A percentile compares a stretch with the other conserved stretches of the same genome.
These are phyloP conservation scores for Agriopis marginaria DNA, from an alignment of 2,888 invertebrate genomes.

Conservation along the genomic window DNA sequence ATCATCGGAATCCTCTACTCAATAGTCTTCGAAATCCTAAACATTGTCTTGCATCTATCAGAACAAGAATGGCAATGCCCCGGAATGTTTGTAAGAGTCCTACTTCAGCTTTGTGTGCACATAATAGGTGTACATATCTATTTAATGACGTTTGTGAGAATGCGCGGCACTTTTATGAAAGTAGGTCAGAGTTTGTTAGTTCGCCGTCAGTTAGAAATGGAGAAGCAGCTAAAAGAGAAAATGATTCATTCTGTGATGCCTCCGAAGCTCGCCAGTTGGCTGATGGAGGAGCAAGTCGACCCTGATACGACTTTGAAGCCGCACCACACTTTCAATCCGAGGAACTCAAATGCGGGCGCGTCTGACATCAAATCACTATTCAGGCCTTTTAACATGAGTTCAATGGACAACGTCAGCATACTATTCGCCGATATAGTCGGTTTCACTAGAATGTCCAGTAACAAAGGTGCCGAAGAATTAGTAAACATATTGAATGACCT, in stretches of 20 bases:
- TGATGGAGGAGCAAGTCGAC: slow-evolving; percentile 91
- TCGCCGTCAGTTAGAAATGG: slow-evolving; percentile 95
- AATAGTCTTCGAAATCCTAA: slow-evolving; percentile 93
- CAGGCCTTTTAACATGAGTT: slow-evolving; percentile 98
- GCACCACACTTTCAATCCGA: slow-evolving; percentile 71
- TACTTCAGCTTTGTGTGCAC: slow-evolving; percentile 96
- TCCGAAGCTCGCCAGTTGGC: slow-evolving; percentile 94
- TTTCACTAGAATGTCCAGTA: slow-evolving; percentile 98
- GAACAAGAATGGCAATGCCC: slow-evolving; percentile 84
- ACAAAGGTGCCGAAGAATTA: slow-evolving; percentile 97
- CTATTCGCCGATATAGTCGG: slow-evolving; percentile 99
- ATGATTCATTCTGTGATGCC: slow-evolving; percentile 99
- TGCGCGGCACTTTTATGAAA: slow-evolving; percentile 98
- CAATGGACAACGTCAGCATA: slow-evolving; percentile 98
- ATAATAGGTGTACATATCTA: slow-evolving; percentile 97
- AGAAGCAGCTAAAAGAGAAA: slow-evolving; percentile 97
- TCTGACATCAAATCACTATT: slow-evolving; percentile 93
- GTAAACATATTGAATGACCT: slow-evolving; percentile 98
- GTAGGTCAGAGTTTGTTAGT: slow-evolving; percentile 97
- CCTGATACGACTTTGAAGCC: slow-evolving; percentile 84
- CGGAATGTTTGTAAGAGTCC: slow-evolving; percentile 89
- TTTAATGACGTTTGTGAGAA: slow-evolving; percentile 96
- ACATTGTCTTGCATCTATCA: slow-evolving; percentile 80
- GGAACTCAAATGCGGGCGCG: slow-evolving; percentile 85
- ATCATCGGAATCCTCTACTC: slow-evolving; percentile 93